Evolutionary conservation across 2,797 vertebrate genomes (phyloP), one percentile per base, ranked within the genome.

Genomic region (Sus cebifrons): DNA sequence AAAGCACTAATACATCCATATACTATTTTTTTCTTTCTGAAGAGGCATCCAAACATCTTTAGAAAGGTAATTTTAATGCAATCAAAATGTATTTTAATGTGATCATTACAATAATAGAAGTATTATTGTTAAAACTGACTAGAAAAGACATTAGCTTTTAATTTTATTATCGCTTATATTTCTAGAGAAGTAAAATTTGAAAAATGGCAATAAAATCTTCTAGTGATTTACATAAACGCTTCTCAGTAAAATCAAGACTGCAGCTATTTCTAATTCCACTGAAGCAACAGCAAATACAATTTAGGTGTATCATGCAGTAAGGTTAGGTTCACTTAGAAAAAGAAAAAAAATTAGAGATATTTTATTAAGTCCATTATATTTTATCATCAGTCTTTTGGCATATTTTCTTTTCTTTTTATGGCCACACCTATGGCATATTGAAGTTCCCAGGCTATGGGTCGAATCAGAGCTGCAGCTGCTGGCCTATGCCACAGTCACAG

Each of bases 161-260:
- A 16, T 60, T 91, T 79, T 88, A 89, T 52, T 92, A 65, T 60
- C 49, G 86, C 3, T 79, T 86, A 5, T 70, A 91, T 92, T 95
- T 86, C 21, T 85, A 78, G 23, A 82, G 15, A 86, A 94, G 18
- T 78, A 67, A 85, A 96, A 62, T 68, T 52, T 21, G 40, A 8
- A 82, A 93, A 94, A 81, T 89, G 83, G 88, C 32, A 88, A 77
- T 91, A 94, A 82, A 87, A 64, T 65, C 1, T 62, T 4, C 2
- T 89, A 86, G 49, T 75, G 3, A 74, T 95, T 94, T 94, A 73
- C 70, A 67, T 71, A 81, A 89, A 91, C 49, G 2, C 71, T 92
- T 95, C 21, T 71, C 23, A 78, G 13, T 62, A 73, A 91, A 58
- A 15, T 73, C 60, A 67, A 91, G 21, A 75, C 0, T 8, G 60